A percentile compares a stretch with the other conserved stretches of the same genome.
These are phyloP conservation scores for Myoxocephalus aenaeus DNA, from an alignment of 2,797 vertebrate species.

Conservation along the genomic window DNA sequence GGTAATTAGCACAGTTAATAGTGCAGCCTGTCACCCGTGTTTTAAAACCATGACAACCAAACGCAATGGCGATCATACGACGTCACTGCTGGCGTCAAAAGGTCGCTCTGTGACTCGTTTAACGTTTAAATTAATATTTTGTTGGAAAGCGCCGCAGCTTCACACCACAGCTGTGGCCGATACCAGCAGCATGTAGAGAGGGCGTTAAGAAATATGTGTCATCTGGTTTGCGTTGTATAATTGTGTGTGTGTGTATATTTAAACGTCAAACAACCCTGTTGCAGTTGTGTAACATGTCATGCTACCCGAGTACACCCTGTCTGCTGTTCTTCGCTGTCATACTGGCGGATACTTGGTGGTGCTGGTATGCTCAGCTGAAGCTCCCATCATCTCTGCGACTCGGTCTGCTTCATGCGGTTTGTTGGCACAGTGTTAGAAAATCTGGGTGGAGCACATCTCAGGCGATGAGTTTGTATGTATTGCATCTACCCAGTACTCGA, in stretches of 20 bases:
- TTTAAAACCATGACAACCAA: background rate
- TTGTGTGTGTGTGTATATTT: too few species aligned
- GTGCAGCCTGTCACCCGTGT: background rate
- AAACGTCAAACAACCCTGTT: background rate
- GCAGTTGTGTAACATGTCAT: background rate
- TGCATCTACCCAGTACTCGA: background rate
- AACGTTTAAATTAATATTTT: too few species aligned
- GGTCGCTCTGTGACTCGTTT: too few species aligned
- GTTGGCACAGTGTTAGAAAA: slow-evolving; percentile 54
- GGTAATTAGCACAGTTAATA: slow-evolving; percentile 22
- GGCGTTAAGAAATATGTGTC: slow-evolving; percentile 8
- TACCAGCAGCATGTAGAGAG: slow-evolving; percentile 2
- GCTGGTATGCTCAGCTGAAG: slow-evolving; percentile 38
- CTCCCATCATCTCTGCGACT: slow-evolving; percentile 28
- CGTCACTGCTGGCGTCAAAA: background rate
- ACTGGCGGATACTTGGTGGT: slow-evolving; percentile 12
- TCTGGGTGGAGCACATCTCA: slow-evolving; percentile 75
- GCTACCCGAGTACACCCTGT: background rate
- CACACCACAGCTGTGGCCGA: background rate
- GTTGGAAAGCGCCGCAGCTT: background rate
- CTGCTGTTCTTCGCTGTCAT: slow-evolving; percentile 20
- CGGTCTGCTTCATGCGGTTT: slow-evolving; percentile 48
- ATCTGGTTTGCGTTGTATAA: too few species aligned
- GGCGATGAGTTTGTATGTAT: slow-evolving; percentile 40
- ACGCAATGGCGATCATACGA: background rate